phyloP scores from a whole-genome alignment of 2,113 vertebrate genomes.

The Plecotus auritus region DNA sequence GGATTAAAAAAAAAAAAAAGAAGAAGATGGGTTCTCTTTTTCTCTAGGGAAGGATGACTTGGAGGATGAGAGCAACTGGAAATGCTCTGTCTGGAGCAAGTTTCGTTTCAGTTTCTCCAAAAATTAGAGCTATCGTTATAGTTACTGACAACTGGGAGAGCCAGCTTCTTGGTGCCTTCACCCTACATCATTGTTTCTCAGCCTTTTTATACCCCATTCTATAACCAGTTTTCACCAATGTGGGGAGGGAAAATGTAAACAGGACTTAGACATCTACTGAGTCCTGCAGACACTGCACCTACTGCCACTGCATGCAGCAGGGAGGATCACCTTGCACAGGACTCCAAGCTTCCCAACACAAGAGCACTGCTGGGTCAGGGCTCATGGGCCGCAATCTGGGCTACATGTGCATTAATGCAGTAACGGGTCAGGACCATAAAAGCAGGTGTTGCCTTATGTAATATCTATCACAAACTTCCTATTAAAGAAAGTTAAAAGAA shows the following conservation, averaged over 20 bases:
- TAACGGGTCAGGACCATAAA: background rate
- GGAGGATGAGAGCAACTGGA: background rate
- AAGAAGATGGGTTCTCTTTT: background rate
- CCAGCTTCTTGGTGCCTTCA: background rate
- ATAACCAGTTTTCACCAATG: background rate
- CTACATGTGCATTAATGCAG: too few relatives aligned
- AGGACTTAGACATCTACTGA: background rate
- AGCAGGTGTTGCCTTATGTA: background rate
- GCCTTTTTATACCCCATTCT: background rate
- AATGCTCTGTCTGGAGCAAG: background rate
- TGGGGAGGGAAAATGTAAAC: background rate
- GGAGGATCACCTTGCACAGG: background rate
- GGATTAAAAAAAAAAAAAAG: too few relatives aligned
- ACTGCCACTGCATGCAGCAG: background rate
- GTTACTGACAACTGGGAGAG: background rate
- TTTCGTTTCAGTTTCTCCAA: background rate
- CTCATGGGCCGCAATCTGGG: background rate
- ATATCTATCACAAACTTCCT: background rate
- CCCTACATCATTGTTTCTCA: background rate
- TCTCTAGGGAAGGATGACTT: background rate
- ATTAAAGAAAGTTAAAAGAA: background rate
- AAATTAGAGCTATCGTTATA: background rate
- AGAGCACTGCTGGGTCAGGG: background rate
- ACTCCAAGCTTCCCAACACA: fast-evolving
- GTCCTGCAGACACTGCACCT: background rate